Conservation (phyloP, 1,140 invertebrate genomes). For the Branchinecta lindahli region DNA sequence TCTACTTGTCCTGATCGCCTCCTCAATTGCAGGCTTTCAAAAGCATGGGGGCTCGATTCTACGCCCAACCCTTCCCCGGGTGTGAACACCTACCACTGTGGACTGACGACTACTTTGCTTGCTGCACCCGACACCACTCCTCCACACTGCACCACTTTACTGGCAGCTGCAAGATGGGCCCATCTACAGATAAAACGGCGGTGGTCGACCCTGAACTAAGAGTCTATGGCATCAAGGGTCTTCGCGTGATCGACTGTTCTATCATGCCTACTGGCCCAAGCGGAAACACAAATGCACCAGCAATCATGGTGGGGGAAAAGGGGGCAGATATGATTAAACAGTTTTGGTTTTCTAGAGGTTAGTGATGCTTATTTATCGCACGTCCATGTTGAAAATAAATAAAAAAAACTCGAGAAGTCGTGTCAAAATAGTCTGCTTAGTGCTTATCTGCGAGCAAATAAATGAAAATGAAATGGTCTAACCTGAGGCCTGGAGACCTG, state of each 20-base stretch:
- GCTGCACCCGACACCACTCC: conserved; percentile 62
- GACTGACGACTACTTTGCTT: conserved; percentile 61
- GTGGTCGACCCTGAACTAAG: conserved; percentile 69
- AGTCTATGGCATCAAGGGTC: conserved; percentile 58
- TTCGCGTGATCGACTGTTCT: conserved; percentile 66
- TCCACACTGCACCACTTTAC: conserved; percentile 72
- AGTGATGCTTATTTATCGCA: too few species aligned
- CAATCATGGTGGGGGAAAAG: conserved; percentile 75
- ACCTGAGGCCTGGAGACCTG: too few species aligned
- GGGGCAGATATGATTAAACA: conserved; percentile 65
- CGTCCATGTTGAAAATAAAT: too few species aligned
- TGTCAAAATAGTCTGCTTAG: too few species aligned
- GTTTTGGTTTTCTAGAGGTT: conserved; percentile 38
- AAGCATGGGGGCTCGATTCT: conserved; percentile 21
- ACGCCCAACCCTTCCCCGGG: conserved; percentile 42
- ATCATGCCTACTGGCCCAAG: conserved; percentile 68
- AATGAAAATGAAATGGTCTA: too few species aligned
- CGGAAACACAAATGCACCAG: conserved; percentile 66
- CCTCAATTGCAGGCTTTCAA: conserved; percentile 21
- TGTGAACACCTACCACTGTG: conserved; percentile 46
- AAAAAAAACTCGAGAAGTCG: too few species aligned
- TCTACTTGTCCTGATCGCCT: too few species aligned
- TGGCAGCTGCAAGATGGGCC: conserved; percentile 85
- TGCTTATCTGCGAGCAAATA: too few species aligned
- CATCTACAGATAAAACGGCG: conserved; percentile 58